Evolutionary conservation across 2,113 vertebrate species (phyloP).

Genomic region (Oxygymnocypris stewartii): DNA sequence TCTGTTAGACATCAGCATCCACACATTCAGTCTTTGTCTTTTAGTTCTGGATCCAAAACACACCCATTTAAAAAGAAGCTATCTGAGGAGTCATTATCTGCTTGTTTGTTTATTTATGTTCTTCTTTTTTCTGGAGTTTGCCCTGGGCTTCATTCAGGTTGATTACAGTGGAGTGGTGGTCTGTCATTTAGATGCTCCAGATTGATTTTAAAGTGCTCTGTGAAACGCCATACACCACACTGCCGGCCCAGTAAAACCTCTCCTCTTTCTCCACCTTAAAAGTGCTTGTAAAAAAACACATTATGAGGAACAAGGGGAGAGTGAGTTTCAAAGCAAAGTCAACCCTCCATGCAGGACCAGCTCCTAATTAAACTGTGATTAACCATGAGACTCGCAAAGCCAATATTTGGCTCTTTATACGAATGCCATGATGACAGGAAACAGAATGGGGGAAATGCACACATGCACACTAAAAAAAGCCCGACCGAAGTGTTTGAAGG

Average conservation of each 20-base stretch:
- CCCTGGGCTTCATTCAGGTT: slow-evolving; percentile 57
- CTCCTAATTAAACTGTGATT: slow-evolving; percentile 69
- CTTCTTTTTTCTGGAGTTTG: slow-evolving; percentile 38
- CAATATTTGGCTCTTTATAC: slow-evolving; percentile 49
- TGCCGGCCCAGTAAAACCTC: slow-evolving; percentile 36
- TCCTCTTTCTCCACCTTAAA: slow-evolving; percentile 50
- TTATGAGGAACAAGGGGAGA: slow-evolving; percentile 52
- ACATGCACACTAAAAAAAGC: slow-evolving; percentile 49
- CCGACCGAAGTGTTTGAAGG: slow-evolving; percentile 55
- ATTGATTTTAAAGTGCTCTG: slow-evolving; percentile 67
- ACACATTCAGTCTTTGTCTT: slow-evolving; percentile 27
- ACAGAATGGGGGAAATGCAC: slow-evolving; percentile 37
- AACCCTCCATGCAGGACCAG: slow-evolving; percentile 44
- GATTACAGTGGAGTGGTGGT: slow-evolving; percentile 63
- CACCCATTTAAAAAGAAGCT: slow-evolving; percentile 41
- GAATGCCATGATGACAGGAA: slow-evolving; percentile 58
- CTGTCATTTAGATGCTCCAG: slow-evolving; percentile 61
- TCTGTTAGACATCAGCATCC: slow-evolving; percentile 33
- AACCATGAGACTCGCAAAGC: slow-evolving; percentile 51
- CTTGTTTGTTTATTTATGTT: slow-evolving; percentile 64
- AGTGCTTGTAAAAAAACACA: slow-evolving; percentile 53
- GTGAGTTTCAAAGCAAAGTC: slow-evolving; percentile 52
- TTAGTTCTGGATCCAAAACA: slow-evolving; percentile 10
- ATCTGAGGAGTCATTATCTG: slow-evolving; percentile 49
- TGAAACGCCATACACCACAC: slow-evolving; percentile 54